phyloP scores from a whole-genome alignment of 1,140 invertebrate genomes.

The Anoplolepis gracilipes region DNA sequence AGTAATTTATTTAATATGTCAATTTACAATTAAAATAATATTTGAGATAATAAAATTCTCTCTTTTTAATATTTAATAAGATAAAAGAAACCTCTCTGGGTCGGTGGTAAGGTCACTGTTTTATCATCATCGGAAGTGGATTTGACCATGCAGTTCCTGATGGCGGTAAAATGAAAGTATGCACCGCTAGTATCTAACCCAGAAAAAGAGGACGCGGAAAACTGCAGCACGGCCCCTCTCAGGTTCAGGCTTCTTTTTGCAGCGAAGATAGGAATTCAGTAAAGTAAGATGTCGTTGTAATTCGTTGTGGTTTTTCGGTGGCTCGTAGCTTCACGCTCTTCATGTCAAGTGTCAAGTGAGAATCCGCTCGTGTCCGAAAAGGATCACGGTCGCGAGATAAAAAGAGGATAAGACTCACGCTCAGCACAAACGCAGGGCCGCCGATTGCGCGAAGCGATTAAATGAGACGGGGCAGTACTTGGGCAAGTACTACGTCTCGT shows the following conservation, averaged over 20 bases:
- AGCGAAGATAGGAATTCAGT: neutral
- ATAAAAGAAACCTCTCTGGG: too few relatives aligned
- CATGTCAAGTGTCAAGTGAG: neutral
- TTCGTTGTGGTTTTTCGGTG: neutral
- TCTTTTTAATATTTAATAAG: too few relatives aligned
- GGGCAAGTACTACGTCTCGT: slow-evolving; percentile 65
- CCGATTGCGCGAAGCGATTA: slow-evolving; percentile 53
- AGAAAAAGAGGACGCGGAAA: too few relatives aligned
- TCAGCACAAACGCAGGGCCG: neutral
- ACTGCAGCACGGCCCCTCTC: too few relatives aligned
- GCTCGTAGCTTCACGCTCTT: neutral
- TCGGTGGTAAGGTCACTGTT: too few relatives aligned
- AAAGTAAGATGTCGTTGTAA: neutral
- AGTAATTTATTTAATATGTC: neutral
- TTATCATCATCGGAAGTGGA: too few relatives aligned
- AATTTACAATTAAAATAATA: neutral
- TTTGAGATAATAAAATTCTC: neutral
- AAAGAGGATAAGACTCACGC: neutral
- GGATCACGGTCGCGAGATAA: neutral
- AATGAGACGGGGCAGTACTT: slow-evolving; percentile 70
- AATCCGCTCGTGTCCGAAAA: neutral
- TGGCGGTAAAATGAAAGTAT: too few relatives aligned
- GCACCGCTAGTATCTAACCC: too few relatives aligned
- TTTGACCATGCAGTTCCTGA: too few relatives aligned
- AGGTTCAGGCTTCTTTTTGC: too few relatives aligned